Conservation (phyloP, 2,888 invertebrate genomes). For the Tridacna gigas region DNA sequence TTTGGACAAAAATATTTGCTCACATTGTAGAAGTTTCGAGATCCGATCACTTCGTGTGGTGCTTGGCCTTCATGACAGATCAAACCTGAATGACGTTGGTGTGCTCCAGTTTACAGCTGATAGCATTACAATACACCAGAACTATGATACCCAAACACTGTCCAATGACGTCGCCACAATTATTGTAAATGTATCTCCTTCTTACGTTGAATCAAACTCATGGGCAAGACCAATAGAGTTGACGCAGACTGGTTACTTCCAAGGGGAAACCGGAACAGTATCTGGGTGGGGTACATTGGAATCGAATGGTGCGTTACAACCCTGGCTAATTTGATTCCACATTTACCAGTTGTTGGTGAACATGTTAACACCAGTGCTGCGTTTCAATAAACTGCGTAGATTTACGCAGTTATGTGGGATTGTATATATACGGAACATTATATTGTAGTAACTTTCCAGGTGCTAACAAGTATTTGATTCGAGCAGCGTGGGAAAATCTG, state of each 20-base stretch:
- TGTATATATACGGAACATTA: too few relatives aligned
- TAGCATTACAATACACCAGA: not conserved
- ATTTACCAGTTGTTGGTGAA: too few relatives aligned
- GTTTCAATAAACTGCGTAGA: too few relatives aligned
- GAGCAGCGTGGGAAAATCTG: too few relatives aligned
- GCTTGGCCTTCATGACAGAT: slow-evolving; percentile 4
- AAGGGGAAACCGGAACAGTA: slow-evolving; percentile 21
- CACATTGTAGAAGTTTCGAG: too few relatives aligned
- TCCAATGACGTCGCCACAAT: slow-evolving; percentile 17
- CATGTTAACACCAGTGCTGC: too few relatives aligned
- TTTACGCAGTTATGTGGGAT: too few relatives aligned
- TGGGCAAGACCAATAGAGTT: slow-evolving; percentile 26
- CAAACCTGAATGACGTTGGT: not conserved
- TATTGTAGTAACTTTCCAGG: too few relatives aligned
- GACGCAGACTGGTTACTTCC: slow-evolving; percentile 5
- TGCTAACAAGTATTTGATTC: too few relatives aligned
- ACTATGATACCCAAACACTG: slow-evolving; percentile 16
- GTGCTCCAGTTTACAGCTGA: not conserved
- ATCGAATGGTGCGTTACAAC: slow-evolving; percentile 5
- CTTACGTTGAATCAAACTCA: not conserved
- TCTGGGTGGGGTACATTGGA: slow-evolving; percentile 34
- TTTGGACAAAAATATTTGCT: too few relatives aligned
- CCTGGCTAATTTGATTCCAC: too few relatives aligned
- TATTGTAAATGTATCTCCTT: slow-evolving; percentile 3
- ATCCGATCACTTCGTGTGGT: not conserved